Conservation (phyloP, 2,113 vertebrate species). For the Sphyrna mokarran region DNA sequence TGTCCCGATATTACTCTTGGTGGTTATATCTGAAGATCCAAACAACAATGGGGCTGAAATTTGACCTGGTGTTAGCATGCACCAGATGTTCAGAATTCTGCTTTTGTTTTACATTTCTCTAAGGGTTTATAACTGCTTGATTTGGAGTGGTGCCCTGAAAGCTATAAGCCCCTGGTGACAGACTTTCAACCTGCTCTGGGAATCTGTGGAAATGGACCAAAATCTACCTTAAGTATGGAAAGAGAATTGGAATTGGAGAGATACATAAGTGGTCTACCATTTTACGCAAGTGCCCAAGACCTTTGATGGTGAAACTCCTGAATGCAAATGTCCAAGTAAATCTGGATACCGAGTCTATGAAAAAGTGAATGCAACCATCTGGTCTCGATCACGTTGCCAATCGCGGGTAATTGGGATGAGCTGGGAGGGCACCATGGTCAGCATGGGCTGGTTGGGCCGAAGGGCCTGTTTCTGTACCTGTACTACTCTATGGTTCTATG, state of each 20-base stretch:
- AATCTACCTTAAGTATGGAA: too few relatives aligned
- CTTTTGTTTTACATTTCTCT: not conserved
- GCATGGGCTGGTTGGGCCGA: too few relatives aligned
- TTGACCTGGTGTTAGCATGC: not conserved
- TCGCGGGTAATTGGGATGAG: too few relatives aligned
- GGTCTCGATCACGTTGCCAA: not conserved
- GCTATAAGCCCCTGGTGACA: too few relatives aligned
- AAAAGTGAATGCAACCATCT: not conserved
- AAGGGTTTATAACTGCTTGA: not conserved
- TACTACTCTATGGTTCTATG: too few relatives aligned
- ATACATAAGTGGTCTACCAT: not conserved
- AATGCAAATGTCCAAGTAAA: not conserved
- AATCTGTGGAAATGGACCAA: too few relatives aligned
- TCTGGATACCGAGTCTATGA: not conserved
- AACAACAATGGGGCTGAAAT: not conserved
- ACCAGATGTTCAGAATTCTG: not conserved
- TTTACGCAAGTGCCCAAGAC: not conserved
- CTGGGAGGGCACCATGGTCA: too few relatives aligned
- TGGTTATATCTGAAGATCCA: not conserved
- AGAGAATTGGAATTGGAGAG: too few relatives aligned
- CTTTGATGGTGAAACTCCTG: not conserved
- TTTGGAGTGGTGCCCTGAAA: too few relatives aligned
- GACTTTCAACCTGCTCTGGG: too few relatives aligned
- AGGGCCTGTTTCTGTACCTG: too few relatives aligned
- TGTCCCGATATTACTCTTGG: not conserved